Conservation (phyloP, 2,797 vertebrate genomes). For the Channa striata region DNA sequence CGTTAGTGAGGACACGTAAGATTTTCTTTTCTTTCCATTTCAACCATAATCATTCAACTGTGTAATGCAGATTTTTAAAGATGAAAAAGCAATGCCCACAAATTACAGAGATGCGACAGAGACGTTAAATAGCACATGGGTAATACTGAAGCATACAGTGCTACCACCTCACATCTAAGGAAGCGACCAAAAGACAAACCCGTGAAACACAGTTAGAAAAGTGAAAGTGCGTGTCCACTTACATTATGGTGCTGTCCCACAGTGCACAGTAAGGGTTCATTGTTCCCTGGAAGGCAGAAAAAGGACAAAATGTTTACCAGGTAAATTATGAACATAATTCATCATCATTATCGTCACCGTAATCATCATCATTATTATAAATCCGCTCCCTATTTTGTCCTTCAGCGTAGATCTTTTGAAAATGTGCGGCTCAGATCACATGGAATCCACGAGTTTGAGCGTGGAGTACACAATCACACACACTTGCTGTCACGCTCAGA, state of each 20-base stretch:
- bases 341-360: slow-evolving; percentile 34
- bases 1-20: too few relatives aligned
- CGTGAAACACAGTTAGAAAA: not conserved
- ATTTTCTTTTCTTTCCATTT: too few relatives aligned
- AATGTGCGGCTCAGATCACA: slow-evolving; percentile 23
- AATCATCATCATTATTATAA: slow-evolving; percentile 39
- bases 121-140: not conserved
- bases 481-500: slow-evolving; percentile 45
- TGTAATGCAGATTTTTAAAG: slow-evolving; percentile 1
- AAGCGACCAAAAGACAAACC: not conserved
- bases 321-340: slow-evolving; percentile 31
- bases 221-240: slow-evolving; percentile 83
- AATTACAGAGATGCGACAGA: slow-evolving; percentile 11
- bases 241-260: slow-evolving; percentile 95
- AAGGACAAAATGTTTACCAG: slow-evolving; percentile 58
- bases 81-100: not conserved
- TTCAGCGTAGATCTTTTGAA: slow-evolving; percentile 27
- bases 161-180: not conserved
- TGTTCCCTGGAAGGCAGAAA: slow-evolving; percentile 89
- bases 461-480: slow-evolving; percentile 2
- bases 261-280: slow-evolving; percentile 96
- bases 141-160: not conserved
- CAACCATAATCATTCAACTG: not conserved
- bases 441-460: slow-evolving; percentile 10
- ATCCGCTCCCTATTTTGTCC: slow-evolving; percentile 46